Evolutionary conservation across 2,888 invertebrate genomes (phyloP), one percentile per base, ranked within the genome.

Genomic region (Onchidella celtica): DNA sequence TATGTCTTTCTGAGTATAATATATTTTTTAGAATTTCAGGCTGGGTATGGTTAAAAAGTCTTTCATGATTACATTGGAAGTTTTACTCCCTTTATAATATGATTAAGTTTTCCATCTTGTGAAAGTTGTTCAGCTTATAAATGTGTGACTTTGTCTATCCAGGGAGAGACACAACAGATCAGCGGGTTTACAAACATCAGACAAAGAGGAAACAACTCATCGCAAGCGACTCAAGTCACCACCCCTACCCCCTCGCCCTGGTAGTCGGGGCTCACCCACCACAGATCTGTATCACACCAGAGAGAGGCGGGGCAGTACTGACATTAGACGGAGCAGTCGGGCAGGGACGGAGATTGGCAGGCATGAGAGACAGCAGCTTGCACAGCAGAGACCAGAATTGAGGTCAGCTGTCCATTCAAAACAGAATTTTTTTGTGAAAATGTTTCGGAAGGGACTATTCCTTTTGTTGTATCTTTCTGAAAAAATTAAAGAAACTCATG

Each of bases 211-310:
- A 9, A n/a, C 61, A 55, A 24, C 34, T 11, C 40, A 40, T 9
- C 59, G 57, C 9, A 63, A 32, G n/a, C 66, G 77, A 1, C 61
- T 70, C 6, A 79, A 61, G 32, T 79, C 78, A 0, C 85, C 36
- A 47, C 84, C 32, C 66, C 77, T 70, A 76, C 83, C 32, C 78
- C 84, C 63, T 81, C 76, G 65, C 78, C 88, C 69, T 79, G 85
- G 24, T 84, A 84, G 83, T 57, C 78, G 83, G 0, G 83, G 83
- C 14, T 74, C 78, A 24, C 83, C 83, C 78, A 69, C 84, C 29
- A 66, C 83, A 1, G 83, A 83, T 61, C 59, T 83, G 63, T 78
- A 68, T 83, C 77, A 83, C 85, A 83, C 86, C 72, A 57, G 75
- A 14, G 59, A 40, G 14, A 59, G 74, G 29, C 40, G 55, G 32